A percentile compares a stretch with the other conserved stretches of the same genome.
phyloP scores from a whole-genome alignment of 2,113 vertebrate genomes.

The Eidolon helvum region DNA sequence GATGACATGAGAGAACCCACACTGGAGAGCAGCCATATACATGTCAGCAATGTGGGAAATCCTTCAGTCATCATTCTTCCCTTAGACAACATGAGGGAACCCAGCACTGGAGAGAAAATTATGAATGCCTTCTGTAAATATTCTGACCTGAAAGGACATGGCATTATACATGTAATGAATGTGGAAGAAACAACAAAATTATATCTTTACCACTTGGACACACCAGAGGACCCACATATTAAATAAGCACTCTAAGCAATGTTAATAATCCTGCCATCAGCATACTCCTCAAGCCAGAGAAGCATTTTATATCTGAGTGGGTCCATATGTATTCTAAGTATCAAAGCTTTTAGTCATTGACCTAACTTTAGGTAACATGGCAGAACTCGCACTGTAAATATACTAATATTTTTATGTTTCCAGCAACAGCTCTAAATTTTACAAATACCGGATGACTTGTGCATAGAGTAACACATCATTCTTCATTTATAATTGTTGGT shows the following conservation, averaged over 20 bases:
- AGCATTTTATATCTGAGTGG: background rate
- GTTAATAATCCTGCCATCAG: background rate
- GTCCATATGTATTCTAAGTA: background rate
- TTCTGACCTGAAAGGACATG: background rate
- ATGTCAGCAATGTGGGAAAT: background rate
- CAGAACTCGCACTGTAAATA: background rate
- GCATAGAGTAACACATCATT: background rate
- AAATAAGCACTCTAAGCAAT: background rate
- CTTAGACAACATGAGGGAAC: background rate
- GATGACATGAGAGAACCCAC: background rate
- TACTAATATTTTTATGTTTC: background rate
- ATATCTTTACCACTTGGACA: background rate
- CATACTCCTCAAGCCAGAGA: background rate
- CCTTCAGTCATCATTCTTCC: background rate
- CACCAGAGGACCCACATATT: background rate
- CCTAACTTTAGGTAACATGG: background rate
- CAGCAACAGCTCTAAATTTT: background rate
- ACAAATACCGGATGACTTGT: background rate
- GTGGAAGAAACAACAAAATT: too few species aligned
- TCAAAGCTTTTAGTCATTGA: background rate
- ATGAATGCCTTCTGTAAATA: background rate
- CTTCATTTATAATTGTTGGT: background rate
- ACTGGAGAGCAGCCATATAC: background rate
- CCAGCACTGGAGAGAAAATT: background rate
- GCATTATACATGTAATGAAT: background rate